Conservation (phyloP, 2,888 invertebrate species). For the Metalampra italica region DNA sequence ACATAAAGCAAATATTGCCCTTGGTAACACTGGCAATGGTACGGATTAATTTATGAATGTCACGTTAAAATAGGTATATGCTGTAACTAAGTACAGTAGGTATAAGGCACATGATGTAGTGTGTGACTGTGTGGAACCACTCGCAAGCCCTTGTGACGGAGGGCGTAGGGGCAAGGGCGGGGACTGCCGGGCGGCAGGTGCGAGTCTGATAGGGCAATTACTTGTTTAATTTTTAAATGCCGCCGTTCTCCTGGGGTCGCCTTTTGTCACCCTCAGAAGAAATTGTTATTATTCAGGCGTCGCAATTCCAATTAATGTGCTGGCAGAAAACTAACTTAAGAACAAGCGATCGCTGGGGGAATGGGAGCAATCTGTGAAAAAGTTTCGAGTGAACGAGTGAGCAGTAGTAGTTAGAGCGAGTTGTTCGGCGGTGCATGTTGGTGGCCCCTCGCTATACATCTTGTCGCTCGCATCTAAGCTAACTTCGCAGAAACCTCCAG, state of each 20-base stretch:
- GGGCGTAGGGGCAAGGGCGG: constrained; percentile 26
- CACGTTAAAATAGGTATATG: too few relatives aligned
- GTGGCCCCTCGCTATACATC: constrained; percentile 32
- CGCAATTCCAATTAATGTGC: constrained; percentile 6
- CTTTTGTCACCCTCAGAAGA: constrained; percentile 44
- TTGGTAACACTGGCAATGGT: too few relatives aligned
- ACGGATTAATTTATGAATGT: too few relatives aligned
- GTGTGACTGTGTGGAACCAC: constrained; percentile 10
- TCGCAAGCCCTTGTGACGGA: constrained; percentile 52
- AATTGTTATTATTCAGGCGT: constrained; percentile 44
- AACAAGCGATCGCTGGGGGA: neutral
- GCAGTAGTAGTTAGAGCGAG: constrained; percentile 13
- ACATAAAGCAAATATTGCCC: neutral
- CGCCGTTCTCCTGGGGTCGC: too few relatives aligned
- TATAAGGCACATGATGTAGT: too few relatives aligned
- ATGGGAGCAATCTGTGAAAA: constrained; percentile 12
- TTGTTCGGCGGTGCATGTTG: constrained; percentile 27
- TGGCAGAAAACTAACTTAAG: neutral
- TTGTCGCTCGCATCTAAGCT: constrained; percentile 33
- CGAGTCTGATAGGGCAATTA: constrained; percentile 66
- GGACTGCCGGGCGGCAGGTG: constrained; percentile 70
- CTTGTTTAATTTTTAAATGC: constrained; percentile 71
- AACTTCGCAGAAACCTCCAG: constrained; percentile 52
- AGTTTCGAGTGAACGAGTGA: constrained; percentile 14
- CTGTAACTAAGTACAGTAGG: too few relatives aligned